Evolutionary conservation across 1,140 invertebrate species (phyloP).

Genomic region (Leptonema lineaticorne): DNA sequence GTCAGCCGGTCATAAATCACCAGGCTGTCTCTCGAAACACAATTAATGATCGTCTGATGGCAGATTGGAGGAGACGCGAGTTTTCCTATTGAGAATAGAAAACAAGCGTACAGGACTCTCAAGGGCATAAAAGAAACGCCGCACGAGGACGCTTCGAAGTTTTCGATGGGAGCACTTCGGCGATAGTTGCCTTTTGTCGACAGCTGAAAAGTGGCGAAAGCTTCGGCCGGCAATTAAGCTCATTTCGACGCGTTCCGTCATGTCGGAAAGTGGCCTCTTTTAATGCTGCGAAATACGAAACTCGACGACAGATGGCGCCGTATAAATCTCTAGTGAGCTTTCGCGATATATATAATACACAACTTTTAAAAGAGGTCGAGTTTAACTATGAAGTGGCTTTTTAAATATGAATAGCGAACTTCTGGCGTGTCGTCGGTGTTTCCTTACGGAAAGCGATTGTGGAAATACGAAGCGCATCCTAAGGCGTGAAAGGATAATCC

Average conservation of each 20-base stretch:
- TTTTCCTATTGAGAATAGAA: not conserved
- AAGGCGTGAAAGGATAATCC: slow-evolving; percentile 3
- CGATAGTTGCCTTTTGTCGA: not conserved
- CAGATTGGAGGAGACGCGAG: not conserved
- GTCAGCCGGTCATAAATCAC: slow-evolving; percentile 10
- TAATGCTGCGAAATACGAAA: not conserved
- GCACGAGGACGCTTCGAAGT: not conserved
- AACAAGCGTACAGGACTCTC: not conserved
- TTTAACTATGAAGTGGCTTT: slow-evolving; percentile 4
- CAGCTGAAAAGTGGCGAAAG: not conserved
- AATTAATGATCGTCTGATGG: slow-evolving; percentile 18
- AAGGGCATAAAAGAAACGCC: not conserved
- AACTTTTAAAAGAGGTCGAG: too few relatives aligned
- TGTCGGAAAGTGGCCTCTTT: not conserved
- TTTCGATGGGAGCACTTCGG: not conserved
- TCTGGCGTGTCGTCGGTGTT: not conserved
- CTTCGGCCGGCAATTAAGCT: not conserved
- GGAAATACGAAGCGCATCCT: not conserved
- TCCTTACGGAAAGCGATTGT: not conserved
- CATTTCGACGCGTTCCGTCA: not conserved
- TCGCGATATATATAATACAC: too few relatives aligned
- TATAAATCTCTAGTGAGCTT: not conserved
- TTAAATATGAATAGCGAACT: not conserved
- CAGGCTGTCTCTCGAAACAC: slow-evolving; percentile 12
- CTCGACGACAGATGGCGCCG: not conserved